Evolutionary conservation across 2,888 invertebrate species (phyloP).

Genomic region (Neria commutata): DNA sequence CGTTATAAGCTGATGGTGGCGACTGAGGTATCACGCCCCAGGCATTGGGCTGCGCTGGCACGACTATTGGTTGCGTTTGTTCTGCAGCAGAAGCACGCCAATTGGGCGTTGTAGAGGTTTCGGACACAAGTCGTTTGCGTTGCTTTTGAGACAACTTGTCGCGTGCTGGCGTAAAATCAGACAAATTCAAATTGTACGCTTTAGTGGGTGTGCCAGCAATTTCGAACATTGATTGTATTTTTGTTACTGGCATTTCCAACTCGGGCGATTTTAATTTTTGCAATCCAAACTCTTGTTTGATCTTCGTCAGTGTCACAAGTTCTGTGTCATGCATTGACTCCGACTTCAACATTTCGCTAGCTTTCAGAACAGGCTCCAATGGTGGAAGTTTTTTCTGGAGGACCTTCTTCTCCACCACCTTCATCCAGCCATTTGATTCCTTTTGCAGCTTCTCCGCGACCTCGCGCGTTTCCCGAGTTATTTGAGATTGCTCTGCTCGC

Average conservation of each 20-base stretch:
- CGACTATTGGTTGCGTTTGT: conserved; percentile 35
- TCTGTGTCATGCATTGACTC: conserved; percentile 63
- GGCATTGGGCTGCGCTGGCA: conserved; percentile 48
- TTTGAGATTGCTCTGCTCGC: conserved; percentile 22
- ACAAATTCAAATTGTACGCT: conserved; percentile 49
- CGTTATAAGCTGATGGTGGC: conserved; percentile 15
- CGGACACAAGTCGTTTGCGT: conserved; percentile 64
- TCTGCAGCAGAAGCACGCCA: conserved; percentile 38
- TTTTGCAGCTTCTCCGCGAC: conserved; percentile 31
- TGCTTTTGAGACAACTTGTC: conserved; percentile 67
- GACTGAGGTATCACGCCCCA: conserved; percentile 45
- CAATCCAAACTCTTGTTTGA: conserved; percentile 10
- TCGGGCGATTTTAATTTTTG: background rate
- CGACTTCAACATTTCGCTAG: conserved; percentile 62
- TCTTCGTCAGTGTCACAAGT: conserved; percentile 56
- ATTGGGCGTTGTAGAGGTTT: conserved; percentile 38
- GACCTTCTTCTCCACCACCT: conserved; percentile 62
- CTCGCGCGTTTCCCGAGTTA: conserved; percentile 29
- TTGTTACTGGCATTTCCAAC: background rate
- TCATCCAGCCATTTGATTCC: conserved; percentile 53
- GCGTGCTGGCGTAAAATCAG: conserved; percentile 50
- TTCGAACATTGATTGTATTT: background rate
- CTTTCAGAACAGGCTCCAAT: conserved; percentile 32
- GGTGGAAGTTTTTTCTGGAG: conserved; percentile 56
- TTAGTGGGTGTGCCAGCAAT: conserved; percentile 30